phyloP scores from a whole-genome alignment of 2,888 invertebrate species.

The Nymphalis polychloros region DNA sequence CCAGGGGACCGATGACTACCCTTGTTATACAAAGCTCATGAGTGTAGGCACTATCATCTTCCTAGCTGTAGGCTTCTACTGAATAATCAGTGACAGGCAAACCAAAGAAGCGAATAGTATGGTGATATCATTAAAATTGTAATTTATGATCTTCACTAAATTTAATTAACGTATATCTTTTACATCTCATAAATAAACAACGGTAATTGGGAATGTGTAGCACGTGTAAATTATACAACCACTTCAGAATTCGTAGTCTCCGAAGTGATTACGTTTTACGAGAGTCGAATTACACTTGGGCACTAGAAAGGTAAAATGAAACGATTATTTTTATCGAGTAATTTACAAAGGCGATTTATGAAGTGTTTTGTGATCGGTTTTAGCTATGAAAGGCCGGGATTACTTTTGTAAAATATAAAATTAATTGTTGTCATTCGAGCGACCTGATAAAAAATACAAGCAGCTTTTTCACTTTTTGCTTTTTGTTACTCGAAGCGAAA shows the following conservation, averaged over 20 bases:
- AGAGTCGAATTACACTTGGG: slow-evolving; percentile 42
- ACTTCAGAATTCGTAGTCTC: slow-evolving; percentile 46
- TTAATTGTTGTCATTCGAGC: background rate
- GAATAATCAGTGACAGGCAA: no score
- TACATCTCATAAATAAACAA: slow-evolving; percentile 1
- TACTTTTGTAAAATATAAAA: slow-evolving; percentile 2
- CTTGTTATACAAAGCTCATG: no score
- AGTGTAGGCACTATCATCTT: no score
- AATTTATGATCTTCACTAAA: background rate
- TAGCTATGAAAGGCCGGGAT: background rate
- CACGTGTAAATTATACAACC: slow-evolving; percentile 47
- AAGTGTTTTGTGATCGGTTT: slow-evolving; percentile 12
- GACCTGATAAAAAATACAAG: no score
- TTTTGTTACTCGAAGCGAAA: no score
- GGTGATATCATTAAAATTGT: background rate
- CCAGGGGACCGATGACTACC: no score
- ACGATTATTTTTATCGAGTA: slow-evolving; percentile 57
- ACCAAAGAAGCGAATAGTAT: background rate
- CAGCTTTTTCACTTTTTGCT: no score
- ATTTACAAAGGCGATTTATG: slow-evolving; percentile 56
- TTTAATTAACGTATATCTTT: slow-evolving; percentile 1
- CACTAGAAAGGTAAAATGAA: slow-evolving; percentile 45
- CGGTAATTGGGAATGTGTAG: slow-evolving; percentile 47
- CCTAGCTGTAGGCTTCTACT: no score
- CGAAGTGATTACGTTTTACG: slow-evolving; percentile 52